Evolutionary conservation across 2,113 vertebrate species (phyloP), one percentile per base, ranked within the genome.

Genomic region (Hypomesus transpacificus): DNA sequence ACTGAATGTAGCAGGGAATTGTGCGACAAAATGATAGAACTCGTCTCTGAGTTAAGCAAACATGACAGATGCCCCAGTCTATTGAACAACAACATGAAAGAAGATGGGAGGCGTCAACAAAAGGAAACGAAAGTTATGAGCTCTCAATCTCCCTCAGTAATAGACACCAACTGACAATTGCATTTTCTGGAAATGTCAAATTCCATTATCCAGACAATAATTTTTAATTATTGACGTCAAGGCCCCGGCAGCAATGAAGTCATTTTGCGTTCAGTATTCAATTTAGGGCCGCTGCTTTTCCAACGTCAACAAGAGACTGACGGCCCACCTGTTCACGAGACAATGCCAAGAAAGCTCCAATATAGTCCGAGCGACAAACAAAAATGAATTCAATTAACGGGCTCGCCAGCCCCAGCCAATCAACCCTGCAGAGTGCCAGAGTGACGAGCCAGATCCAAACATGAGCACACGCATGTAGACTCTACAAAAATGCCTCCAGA

Each of bases 141-240:
- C 8, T 3, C 13, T 70, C 14, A 1, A 72, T 79, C 79, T 79
- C 31, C 26, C 58, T 46, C 39, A 11, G 54, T 71, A 78, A 66
- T 9, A 75, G 58, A 68, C 51, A 31, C 39, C 34, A 67, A 62
- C 63, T 74, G 66, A 58, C 61, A 76, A 68, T 54, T 59, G 4
- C 13, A 75, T 73, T 82, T 75, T 67, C 24, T 4, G 63, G 68
- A 74, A 75, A 76, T 17, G 68, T 85, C 82, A 84, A 81, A 86
- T 74, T 80, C 57, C 74, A 87, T 91, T 87, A 90, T 83, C 62
- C 71, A 71, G 74, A 82, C 79, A 84, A 86, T 84, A 71, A 80
- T 72, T 89, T 85, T 85, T 87, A 86, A 90, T 90, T 89, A 90
- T 70, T 75, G 74, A 75, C 74, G 84, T 80, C 68, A 84, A 85